These are phyloP conservation scores for Aphidius colemani DNA, from an alignment of 2,888 invertebrate species.

Conservation along the genomic window DNA sequence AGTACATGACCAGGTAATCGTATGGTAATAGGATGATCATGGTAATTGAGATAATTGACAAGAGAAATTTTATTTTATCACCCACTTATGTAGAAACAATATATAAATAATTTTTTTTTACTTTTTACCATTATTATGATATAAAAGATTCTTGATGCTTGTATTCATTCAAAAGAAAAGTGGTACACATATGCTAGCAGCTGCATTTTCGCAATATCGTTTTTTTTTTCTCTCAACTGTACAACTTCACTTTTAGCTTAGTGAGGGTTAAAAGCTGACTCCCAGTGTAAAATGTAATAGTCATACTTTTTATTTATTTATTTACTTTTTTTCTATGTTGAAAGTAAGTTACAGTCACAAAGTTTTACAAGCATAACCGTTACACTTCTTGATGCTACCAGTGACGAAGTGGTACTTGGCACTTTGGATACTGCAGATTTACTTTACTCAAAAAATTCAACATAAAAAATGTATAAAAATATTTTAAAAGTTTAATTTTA, in stretches of 20 bases:
- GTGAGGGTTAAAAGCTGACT: conserved; percentile 35
- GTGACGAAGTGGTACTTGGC: conserved; percentile 48
- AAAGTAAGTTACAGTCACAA: conserved; percentile 38
- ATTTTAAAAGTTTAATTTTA: conserved; percentile 4
- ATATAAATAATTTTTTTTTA: neutral
- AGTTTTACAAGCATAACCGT: conserved; percentile 47
- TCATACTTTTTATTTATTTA: neutral
- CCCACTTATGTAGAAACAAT: conserved; percentile 1
- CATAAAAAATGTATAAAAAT: conserved; percentile 10
- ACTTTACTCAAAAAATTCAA: neutral
- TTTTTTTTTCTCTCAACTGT: conserved; percentile 9
- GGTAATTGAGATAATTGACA: conserved; percentile 41
- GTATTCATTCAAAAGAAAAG: neutral
- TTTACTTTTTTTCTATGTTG: conserved; percentile 8
- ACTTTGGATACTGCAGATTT: conserved; percentile 35
- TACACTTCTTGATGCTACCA: conserved; percentile 39
- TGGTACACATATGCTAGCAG: neutral
- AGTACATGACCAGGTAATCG: conserved; percentile 39
- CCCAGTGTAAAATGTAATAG: conserved; percentile 8
- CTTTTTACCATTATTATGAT: neutral
- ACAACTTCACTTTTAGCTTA: conserved; percentile 38
- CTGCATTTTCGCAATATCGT: neutral
- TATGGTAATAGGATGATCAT: conserved; percentile 46
- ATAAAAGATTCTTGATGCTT: neutral
- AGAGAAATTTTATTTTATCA: conserved; percentile 26